Percentiles rank a stretch among this genome's conserved stretches.
phyloP scores from a whole-genome alignment of 2,888 invertebrate genomes.

The Megalurothrips usitatus region DNA sequence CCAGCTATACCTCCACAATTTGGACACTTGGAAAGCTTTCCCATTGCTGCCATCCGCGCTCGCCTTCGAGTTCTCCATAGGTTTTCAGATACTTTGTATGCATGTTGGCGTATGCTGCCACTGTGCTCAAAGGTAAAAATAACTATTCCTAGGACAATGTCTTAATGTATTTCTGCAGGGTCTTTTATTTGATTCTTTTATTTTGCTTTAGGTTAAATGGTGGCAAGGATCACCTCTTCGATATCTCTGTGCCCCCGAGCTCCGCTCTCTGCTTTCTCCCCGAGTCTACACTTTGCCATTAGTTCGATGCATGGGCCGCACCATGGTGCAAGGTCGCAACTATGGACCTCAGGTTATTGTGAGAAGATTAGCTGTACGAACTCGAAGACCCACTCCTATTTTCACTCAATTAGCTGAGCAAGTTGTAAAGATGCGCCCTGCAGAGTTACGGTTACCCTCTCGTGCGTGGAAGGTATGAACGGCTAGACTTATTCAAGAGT shows the following conservation, averaged over 20 bases:
- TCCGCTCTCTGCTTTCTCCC: conserved; percentile 55
- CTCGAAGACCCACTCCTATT: conserved; percentile 52
- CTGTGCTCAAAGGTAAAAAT: conserved; percentile 46
- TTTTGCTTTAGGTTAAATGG: conserved; percentile 35
- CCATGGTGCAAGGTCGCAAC: conserved; percentile 62
- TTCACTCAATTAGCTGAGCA: conserved; percentile 60
- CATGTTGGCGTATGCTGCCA: conserved; percentile 55
- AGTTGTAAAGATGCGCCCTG: conserved; percentile 55
- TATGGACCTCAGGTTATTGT: conserved; percentile 63
- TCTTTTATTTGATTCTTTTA: not conserved
- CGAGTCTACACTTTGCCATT: conserved; percentile 59
- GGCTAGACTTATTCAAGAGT: not conserved
- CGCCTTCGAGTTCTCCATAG: conserved; percentile 55
- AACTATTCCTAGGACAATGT: not conserved
- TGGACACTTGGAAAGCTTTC: conserved; percentile 50
- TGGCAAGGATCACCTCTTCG: conserved; percentile 46
- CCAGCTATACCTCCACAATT: conserved; percentile 55
- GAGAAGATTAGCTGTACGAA: conserved; percentile 54
- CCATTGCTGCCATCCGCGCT: conserved; percentile 52
- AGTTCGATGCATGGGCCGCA: conserved; percentile 59
- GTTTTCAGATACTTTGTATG: conserved; percentile 59
- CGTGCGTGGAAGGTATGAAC: conserved; percentile 58
- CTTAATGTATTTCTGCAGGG: conserved; percentile 17
- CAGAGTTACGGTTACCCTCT: conserved; percentile 57
- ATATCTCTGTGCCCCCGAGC: conserved; percentile 48